These are phyloP conservation scores for Homalodisca vitripennis DNA, from an alignment of 1,140 invertebrate species.

Conservation along the genomic window DNA sequence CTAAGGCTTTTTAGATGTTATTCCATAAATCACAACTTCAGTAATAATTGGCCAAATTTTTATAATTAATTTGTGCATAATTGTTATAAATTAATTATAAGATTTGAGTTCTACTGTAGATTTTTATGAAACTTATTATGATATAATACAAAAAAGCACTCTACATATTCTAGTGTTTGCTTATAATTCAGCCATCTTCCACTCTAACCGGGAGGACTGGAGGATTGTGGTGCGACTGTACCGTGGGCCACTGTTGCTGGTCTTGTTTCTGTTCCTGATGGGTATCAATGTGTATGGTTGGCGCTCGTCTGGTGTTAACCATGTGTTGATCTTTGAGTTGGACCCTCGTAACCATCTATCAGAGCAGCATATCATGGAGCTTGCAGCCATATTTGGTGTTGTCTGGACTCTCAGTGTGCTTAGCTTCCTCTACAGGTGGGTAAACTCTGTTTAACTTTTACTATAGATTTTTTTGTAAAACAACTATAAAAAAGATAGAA, in stretches of 20 bases:
- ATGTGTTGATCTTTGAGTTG: conserved; percentile 98
- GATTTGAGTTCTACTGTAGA: too few species aligned
- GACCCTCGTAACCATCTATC: conserved; percentile 96
- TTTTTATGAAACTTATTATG: too few species aligned
- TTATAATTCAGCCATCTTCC: conserved; percentile 67
- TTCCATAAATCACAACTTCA: too few species aligned
- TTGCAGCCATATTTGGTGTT: conserved; percentile 92
- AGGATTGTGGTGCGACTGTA: conserved; percentile 84
- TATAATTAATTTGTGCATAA: too few species aligned
- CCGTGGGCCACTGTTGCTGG: conserved; percentile 87
- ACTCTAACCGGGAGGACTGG: conserved; percentile 69
- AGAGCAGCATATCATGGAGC: conserved; percentile 95
- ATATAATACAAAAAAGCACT: too few species aligned
- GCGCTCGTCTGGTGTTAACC: conserved; percentile 97
- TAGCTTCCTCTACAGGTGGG: conserved; percentile 84
- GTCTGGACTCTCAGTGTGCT: conserved; percentile 88
- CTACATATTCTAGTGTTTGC: too few species aligned
- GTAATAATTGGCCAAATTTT: too few species aligned
- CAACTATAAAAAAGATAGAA: too few species aligned
- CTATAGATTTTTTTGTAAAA: too few species aligned
- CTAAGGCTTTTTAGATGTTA: too few species aligned
- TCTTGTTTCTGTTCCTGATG: conserved; percentile 93
- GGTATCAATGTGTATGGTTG: conserved; percentile 99
- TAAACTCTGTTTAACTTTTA: too few species aligned
- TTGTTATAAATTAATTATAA: too few species aligned